Percentiles rank a stretch among this genome's conserved stretches.
Evolutionary conservation across 2,113 vertebrate genomes (phyloP).

Genomic region (Cnemophilus loriae): DNA sequence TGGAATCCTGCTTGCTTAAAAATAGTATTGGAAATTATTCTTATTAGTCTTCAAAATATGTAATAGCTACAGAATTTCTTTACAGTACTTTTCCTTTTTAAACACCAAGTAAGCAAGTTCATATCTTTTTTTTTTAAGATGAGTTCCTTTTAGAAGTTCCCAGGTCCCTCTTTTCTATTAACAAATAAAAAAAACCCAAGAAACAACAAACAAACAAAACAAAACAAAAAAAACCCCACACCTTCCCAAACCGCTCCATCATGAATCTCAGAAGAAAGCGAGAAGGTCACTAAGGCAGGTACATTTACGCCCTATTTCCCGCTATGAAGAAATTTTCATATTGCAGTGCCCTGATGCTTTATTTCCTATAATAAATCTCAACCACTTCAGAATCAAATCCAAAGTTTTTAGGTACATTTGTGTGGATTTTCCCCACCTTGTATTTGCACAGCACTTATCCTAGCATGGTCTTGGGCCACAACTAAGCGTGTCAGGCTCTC

Average conservation of each 20-base stretch:
- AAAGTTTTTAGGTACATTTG: not conserved
- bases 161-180: not conserved
- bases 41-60: not conserved
- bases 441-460: not conserved
- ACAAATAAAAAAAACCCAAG: not conserved
- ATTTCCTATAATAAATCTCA: not conserved
- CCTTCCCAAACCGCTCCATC: fast-evolving
- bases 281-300: not conserved
- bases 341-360: not conserved
- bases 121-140: not conserved
- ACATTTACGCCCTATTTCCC: not conserved
- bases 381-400: not conserved
- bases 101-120: not conserved
- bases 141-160: not conserved
- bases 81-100: not conserved
- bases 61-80: not conserved
- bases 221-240: not conserved
- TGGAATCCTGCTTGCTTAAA: not conserved
- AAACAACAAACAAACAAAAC: not conserved
- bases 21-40: not conserved
- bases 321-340: not conserved
- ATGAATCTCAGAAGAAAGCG: not conserved
- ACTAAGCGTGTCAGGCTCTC: not conserved
- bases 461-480: not conserved
- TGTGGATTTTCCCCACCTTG: not conserved